phyloP scores from a whole-genome alignment of 2,888 invertebrate genomes.

The Lampropteryx suffumata region DNA sequence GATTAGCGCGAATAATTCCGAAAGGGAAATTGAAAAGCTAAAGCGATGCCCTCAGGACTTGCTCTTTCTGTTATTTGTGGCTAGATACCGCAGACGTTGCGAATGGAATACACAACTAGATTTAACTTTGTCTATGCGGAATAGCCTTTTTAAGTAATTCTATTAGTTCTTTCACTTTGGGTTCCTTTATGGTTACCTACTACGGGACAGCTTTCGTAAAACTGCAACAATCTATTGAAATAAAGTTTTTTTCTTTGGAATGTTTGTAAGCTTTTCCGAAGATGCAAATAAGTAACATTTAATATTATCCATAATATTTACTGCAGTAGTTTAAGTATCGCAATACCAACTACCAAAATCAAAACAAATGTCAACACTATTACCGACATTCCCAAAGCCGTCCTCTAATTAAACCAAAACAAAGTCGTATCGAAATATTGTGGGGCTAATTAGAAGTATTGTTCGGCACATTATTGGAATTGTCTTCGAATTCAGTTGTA shows the following conservation, averaged over 20 bases:
- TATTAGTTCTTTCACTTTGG: too few relatives aligned
- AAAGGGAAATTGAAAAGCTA: constrained; percentile 83
- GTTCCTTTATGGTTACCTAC: too few relatives aligned
- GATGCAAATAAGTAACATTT: too few relatives aligned
- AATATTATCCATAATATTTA: too few relatives aligned
- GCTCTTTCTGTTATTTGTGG: constrained; percentile 82
- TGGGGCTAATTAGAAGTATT: constrained; percentile 63
- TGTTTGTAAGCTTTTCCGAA: too few relatives aligned
- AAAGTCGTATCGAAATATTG: constrained; percentile 40
- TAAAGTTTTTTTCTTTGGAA: too few relatives aligned
- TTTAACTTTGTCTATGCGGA: constrained; percentile 35
- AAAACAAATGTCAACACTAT: constrained; percentile 2
- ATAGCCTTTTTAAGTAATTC: constrained; percentile 30
- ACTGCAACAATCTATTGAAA: too few relatives aligned
- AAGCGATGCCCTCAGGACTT: constrained; percentile 80
- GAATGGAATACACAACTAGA: constrained; percentile 71
- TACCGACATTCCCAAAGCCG: constrained; percentile 1
- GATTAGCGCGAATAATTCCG: constrained; percentile 82
- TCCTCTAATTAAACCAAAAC: constrained; percentile 13
- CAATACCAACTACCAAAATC: neutral
- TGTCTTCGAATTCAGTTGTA: constrained; percentile 73
- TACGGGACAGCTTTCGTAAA: too few relatives aligned
- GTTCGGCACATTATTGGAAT: constrained; percentile 69
- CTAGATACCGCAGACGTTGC: constrained; percentile 56
- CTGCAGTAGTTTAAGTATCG: neutral